These are phyloP conservation scores for Calyptomena viridis DNA, from an alignment of 2,113 vertebrate genomes.

Conservation along the genomic window DNA sequence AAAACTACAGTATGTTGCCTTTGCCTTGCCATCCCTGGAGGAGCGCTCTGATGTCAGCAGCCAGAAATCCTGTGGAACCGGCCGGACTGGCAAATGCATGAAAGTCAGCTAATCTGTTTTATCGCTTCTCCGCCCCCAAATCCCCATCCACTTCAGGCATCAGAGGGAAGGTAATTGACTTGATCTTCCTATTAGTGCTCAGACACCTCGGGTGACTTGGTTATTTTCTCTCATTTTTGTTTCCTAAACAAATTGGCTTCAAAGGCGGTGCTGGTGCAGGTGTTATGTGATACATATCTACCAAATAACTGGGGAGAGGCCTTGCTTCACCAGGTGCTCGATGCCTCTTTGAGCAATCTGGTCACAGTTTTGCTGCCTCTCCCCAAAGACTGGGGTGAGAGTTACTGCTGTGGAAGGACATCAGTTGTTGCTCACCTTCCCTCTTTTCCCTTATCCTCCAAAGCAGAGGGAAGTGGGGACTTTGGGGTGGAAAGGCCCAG, in stretches of 20 bases:
- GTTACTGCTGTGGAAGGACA: not conserved
- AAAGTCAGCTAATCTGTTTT: constrained; percentile 14
- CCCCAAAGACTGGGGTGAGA: not conserved
- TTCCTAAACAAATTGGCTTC: not conserved
- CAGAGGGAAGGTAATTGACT: not conserved
- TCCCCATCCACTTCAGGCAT: not conserved
- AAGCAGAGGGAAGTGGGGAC: not conserved
- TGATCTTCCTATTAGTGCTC: constrained; percentile 12
- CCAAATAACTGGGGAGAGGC: not conserved
- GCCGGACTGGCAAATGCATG: not conserved
- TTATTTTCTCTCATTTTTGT: constrained; percentile 34
- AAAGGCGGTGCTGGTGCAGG: not conserved
- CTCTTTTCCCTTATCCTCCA: not conserved
- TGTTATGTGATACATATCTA: not conserved
- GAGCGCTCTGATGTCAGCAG: not conserved
- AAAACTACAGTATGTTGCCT: not conserved
- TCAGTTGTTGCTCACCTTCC: fast-evolving
- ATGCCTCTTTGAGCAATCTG: not conserved
- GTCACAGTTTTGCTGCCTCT: not conserved
- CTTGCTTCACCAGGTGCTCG: not conserved
- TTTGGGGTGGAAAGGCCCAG: not conserved
- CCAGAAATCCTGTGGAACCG: constrained; percentile 18
- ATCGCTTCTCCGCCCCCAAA: not conserved
- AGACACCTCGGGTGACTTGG: not conserved
- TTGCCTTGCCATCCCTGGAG: not conserved